These are phyloP conservation scores for Clarias platycephalus DNA, from an alignment of 2,797 vertebrate genomes.

Conservation along the genomic window DNA sequence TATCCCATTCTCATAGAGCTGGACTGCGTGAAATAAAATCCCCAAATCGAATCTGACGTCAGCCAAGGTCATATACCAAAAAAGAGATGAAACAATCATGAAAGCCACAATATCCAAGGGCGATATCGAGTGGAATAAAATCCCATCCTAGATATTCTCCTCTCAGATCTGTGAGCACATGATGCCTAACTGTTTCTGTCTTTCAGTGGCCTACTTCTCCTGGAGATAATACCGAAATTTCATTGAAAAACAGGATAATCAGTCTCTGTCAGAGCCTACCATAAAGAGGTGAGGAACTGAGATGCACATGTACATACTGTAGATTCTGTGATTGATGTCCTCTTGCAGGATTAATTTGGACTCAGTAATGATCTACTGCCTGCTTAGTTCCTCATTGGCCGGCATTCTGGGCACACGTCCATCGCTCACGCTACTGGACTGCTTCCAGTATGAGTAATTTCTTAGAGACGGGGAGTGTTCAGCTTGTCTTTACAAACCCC, in stretches of 20 bases:
- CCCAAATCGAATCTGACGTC: conserved; percentile 25
- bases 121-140: conserved; percentile 16
- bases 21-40: conserved; percentile 19
- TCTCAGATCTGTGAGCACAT: conserved; percentile 8
- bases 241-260: conserved; percentile 55
- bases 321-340: conserved; percentile 68
- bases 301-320: conserved; percentile 35
- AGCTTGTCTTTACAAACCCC: not conserved
- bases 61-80: conserved; percentile 26
- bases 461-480: conserved; percentile 29
- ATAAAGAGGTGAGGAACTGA: conserved; percentile 56
- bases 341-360: conserved; percentile 68
- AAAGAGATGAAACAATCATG: conserved; percentile 34
- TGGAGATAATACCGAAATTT: conserved; percentile 49
- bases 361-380: conserved; percentile 69
- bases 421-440: conserved; percentile 64
- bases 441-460: conserved; percentile 51
- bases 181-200: conserved; percentile 9
- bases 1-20: conserved; percentile 24
- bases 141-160: conserved; percentile 9
- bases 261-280: conserved; percentile 60
- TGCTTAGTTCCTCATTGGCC: conserved; percentile 72
- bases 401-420: conserved; percentile 67
- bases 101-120: conserved; percentile 23
- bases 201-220: conserved; percentile 39